phyloP scores from a whole-genome alignment of 2,797 vertebrate species.

The Cossypha dichroa region DNA sequence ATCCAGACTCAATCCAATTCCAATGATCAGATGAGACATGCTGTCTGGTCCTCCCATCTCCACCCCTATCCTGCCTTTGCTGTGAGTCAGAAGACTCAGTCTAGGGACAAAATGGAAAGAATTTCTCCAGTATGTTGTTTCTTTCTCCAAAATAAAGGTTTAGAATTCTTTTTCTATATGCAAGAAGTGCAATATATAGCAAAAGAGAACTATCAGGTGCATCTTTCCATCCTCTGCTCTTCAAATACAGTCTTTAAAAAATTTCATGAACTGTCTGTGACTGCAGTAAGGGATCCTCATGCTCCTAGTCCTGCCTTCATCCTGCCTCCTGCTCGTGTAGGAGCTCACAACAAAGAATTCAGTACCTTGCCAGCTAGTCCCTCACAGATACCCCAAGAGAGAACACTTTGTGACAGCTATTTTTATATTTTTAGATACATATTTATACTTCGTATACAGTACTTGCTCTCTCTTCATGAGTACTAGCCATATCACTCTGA shows the following conservation, averaged over 20 bases:
- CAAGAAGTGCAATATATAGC: background rate
- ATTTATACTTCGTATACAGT: background rate
- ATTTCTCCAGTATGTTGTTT: background rate
- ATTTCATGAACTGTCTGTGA: background rate
- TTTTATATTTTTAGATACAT: background rate
- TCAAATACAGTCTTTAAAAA: background rate
- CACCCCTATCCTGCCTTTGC: background rate
- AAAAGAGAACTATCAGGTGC: background rate
- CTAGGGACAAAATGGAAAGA: background rate
- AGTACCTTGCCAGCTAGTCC: background rate
- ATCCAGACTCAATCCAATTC: background rate
- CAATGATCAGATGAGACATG: background rate
- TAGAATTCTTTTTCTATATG: background rate
- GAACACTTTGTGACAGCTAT: background rate
- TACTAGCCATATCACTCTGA: background rate
- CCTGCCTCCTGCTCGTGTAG: fast-evolving
- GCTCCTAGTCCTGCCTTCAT: background rate
- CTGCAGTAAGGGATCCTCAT: background rate
- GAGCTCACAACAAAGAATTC: background rate
- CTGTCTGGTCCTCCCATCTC: background rate
- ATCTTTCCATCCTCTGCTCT: background rate
- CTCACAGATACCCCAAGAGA: background rate
- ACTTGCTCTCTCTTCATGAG: background rate
- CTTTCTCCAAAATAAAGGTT: background rate
- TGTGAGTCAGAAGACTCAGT: background rate